phyloP scores from a whole-genome alignment of 2,888 invertebrate genomes.

The Agonopterix heracliana region DNA sequence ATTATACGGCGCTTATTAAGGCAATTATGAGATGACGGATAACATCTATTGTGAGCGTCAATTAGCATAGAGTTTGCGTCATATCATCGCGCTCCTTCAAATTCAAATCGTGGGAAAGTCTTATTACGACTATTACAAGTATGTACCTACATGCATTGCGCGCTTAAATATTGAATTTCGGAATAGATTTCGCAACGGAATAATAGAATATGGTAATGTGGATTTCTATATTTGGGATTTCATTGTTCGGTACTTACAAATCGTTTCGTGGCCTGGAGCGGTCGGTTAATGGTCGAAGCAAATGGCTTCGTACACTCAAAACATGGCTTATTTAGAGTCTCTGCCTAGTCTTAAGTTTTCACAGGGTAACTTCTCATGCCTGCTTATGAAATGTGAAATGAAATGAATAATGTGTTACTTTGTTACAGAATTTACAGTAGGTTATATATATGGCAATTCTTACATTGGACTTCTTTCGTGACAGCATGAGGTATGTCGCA shows the following conservation, averaged over 20 bases:
- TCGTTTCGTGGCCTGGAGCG: conserved; percentile 25
- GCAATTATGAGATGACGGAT: conserved; percentile 54
- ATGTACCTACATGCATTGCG: no score
- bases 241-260: conserved; percentile 19
- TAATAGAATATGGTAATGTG: conserved; percentile 14
- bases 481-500: no score
- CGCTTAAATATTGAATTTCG: conserved; percentile 4
- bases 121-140: not conserved
- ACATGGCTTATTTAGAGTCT: no score
- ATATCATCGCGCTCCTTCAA: conserved; percentile 14
- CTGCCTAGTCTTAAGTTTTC: no score
- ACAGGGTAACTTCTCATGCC: no score
- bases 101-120: conserved; percentile 35
- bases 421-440: no score
- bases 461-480: no score
- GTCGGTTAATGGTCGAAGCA: conserved; percentile 15
- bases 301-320: no score
- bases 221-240: conserved; percentile 17
- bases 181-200: conserved; percentile 7
- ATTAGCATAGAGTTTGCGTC: conserved; percentile 46
- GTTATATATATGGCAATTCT: no score
- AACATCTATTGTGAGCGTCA: conserved; percentile 46
- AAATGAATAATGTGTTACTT: no score
- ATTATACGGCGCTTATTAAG: conserved; percentile 59
- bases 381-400: no score